Conservation (phyloP, 1,140 invertebrate species). For the Drosophila baimaii region DNA sequence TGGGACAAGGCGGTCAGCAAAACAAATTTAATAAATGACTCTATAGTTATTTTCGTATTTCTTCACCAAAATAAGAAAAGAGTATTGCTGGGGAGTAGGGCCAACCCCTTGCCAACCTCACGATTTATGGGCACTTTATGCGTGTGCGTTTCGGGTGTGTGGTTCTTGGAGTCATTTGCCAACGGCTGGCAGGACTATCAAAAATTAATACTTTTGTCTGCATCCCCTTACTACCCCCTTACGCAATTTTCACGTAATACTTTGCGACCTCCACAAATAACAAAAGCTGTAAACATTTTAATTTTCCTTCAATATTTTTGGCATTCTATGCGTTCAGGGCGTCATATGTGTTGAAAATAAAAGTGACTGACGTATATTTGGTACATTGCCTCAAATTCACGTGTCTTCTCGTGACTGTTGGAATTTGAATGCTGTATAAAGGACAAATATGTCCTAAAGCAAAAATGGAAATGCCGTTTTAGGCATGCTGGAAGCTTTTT, state of each 20-base stretch:
- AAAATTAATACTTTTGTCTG: slow-evolving; percentile 79
- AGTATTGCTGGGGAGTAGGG: slow-evolving; percentile 9
- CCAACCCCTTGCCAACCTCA: slow-evolving; percentile 40
- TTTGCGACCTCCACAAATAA: slow-evolving; percentile 62
- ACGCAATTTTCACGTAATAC: slow-evolving; percentile 71
- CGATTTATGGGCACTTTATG: slow-evolving; percentile 54
- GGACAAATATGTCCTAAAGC: not conserved
- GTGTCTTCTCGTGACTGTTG: not conserved
- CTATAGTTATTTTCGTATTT: slow-evolving; percentile 73
- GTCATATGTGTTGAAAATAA: slow-evolving; percentile 69
- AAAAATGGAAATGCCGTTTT: not conserved
- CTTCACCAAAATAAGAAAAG: slow-evolving; percentile 6
- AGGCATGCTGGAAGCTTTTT: not conserved
- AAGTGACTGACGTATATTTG: slow-evolving; percentile 36
- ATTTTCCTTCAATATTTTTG: slow-evolving; percentile 76
- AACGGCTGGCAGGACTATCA: slow-evolving; percentile 74
- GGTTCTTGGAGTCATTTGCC: slow-evolving; percentile 39
- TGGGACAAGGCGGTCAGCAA: slow-evolving; percentile 37
- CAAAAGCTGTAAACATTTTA: slow-evolving; percentile 81
- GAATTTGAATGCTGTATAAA: slow-evolving; percentile 5
- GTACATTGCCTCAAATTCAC: slow-evolving; percentile 6
- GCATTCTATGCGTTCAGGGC: slow-evolving; percentile 51
- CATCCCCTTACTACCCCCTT: slow-evolving; percentile 22
- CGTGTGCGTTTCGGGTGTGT: slow-evolving; percentile 32
- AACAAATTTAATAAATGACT: slow-evolving; percentile 79